Evolutionary conservation across 1,140 invertebrate species (phyloP), one percentile per base, ranked within the genome.

Genomic region (Anastatus disparis): DNA sequence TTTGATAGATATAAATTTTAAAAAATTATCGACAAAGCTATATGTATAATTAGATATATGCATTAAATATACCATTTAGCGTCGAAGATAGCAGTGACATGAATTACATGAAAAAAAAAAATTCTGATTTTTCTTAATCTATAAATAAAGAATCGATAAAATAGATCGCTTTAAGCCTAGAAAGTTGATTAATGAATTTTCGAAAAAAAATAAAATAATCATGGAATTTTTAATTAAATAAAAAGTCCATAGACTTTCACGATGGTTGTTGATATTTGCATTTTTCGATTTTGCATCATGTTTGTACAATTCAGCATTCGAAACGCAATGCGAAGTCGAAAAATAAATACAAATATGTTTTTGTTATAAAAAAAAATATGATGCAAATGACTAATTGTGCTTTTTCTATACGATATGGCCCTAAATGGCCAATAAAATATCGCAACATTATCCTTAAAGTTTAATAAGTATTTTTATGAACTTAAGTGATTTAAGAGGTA

Each of bases 301-400:
- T n/a, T n/a, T n/a, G n/a, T n/a, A n/a, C n/a, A n/a, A n/a, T n/a
- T n/a, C n/a, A n/a, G n/a, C n/a, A n/a, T n/a, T n/a, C n/a, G n/a
- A n/a, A n/a, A n/a, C n/a, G n/a, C n/a, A n/a, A n/a, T n/a, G n/a
- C n/a, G n/a, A n/a, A n/a, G n/a, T n/a, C n/a, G n/a, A n/a, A n/a
- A n/a, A n/a, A n/a, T n/a, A n/a, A n/a, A n/a, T n/a, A n/a, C n/a
- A n/a, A n/a, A n/a, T n/a, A n/a, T n/a, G n/a, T n/a, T n/a, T n/a
- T n/a, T n/a, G n/a, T 65, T 15, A 38, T 35, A 15, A 73, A 77
- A 73, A n/a, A n/a, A n/a, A n/a, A n/a, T n/a, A n/a, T 73, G 73
- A 73, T 73, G 76, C 76, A 76, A n/a, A 69, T 81, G 78, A 79
- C 75, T 81, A 73, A 76, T 73, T 81, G 77, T 80, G 75, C 78